Evolutionary conservation across 2,888 invertebrate genomes (phyloP).

Genomic region (Tenodera sinensis): DNA sequence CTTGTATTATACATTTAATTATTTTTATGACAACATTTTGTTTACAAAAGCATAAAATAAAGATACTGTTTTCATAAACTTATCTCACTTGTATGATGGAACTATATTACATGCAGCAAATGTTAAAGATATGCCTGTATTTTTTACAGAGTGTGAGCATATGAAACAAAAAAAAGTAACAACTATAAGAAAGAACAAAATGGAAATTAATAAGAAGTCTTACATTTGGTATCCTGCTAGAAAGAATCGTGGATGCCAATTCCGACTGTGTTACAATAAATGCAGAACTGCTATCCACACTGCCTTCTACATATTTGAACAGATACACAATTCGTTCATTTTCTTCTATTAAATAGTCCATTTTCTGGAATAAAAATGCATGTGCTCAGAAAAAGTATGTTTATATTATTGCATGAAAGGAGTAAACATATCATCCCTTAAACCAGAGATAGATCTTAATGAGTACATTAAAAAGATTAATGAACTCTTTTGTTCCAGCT

Average conservation of each 20-base stretch:
- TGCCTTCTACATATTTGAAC: conserved; percentile 60
- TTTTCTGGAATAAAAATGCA: conserved; percentile 47
- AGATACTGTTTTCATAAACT: background rate
- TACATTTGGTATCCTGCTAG: background rate
- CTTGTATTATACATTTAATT: no score
- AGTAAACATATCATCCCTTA: background rate
- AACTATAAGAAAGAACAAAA: background rate
- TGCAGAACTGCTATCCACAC: conserved; percentile 60
- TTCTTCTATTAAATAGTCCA: conserved; percentile 57
- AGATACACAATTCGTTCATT: conserved; percentile 62
- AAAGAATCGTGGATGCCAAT: background rate
- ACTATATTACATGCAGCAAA: background rate
- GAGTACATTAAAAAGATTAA: background rate
- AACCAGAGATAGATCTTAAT: background rate
- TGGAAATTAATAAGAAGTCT: background rate
- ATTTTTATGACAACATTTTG: no score
- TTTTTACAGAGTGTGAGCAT: background rate
- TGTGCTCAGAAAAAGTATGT: background rate
- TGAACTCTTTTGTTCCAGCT: background rate
- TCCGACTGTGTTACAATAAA: conserved; percentile 55
- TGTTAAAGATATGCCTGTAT: background rate
- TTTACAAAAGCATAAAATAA: background rate
- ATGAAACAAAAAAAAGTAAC: background rate
- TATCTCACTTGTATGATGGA: background rate
- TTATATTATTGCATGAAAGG: background rate